These are phyloP conservation scores for Cichladusa arquata DNA, from an alignment of 2,113 vertebrate species.

Conservation along the genomic window DNA sequence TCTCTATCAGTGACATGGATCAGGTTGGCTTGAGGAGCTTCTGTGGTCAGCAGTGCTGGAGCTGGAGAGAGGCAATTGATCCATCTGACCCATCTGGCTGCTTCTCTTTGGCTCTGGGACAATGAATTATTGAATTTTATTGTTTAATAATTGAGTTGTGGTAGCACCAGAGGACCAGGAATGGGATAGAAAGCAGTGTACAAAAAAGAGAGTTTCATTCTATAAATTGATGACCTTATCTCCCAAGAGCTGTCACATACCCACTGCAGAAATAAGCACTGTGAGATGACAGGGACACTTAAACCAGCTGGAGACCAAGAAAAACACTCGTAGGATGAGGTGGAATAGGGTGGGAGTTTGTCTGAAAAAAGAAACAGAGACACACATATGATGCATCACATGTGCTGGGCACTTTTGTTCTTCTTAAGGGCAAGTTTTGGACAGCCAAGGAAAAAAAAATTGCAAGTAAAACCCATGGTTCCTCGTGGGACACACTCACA, in stretches of 20 bases:
- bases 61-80: neutral
- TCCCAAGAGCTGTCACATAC: neutral
- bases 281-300: neutral
- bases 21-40: neutral
- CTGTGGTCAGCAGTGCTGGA: neutral
- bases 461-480: neutral
- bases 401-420: neutral
- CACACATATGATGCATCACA: neutral
- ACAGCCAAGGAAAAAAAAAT: neutral
- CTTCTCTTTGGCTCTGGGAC: neutral
- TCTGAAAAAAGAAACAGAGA: neutral
- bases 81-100: neutral
- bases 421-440: neutral
- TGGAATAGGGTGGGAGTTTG: conserved; percentile 30
- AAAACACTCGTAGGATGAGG: conserved; percentile 7
- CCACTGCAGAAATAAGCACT: neutral
- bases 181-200: neutral
- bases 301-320: conserved; percentile 23
- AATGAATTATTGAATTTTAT: neutral
- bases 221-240: neutral
- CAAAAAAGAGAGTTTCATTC: neutral
- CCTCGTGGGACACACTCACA: accelerated
- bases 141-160: neutral
- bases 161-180: neutral
- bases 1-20: neutral